phyloP scores from a whole-genome alignment of 2,888 invertebrate species.

The Mesopsocus fuscifrons region DNA sequence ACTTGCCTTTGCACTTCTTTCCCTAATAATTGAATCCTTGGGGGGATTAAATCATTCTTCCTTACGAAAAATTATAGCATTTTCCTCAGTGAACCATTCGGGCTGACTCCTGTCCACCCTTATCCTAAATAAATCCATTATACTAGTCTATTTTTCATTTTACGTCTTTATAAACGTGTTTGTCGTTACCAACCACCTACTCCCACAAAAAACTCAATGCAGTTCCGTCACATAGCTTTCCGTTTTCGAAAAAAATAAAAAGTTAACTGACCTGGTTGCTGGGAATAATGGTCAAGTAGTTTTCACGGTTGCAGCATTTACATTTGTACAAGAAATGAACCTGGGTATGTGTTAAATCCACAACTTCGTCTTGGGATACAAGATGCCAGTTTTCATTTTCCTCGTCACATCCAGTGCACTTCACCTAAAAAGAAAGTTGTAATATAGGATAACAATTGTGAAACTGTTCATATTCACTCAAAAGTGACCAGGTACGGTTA shows the following conservation, averaged over 20 bases:
- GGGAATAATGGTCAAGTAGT: too few relatives aligned
- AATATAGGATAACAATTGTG: too few relatives aligned
- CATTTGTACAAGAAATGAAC: slow-evolving; percentile 6
- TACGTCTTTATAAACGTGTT: background rate
- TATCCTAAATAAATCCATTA: slow-evolving; percentile 25
- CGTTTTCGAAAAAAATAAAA: too few relatives aligned
- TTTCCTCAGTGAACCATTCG: slow-evolving; percentile 43
- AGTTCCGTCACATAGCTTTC: too few relatives aligned
- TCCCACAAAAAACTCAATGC: too few relatives aligned
- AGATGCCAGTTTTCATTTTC: slow-evolving; percentile 3
- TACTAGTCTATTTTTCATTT: background rate
- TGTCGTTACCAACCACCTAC: too few relatives aligned
- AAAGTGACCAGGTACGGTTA: background rate
- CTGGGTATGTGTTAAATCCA: background rate
- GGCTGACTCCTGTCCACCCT: slow-evolving; percentile 33
- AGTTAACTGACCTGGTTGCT: too few relatives aligned
- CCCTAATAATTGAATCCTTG: slow-evolving; percentile 30
- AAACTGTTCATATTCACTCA: background rate
- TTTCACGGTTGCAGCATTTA: slow-evolving; percentile 7
- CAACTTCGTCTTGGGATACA: background rate
- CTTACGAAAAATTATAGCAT: slow-evolving; percentile 37
- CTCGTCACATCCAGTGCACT: slow-evolving; percentile 3
- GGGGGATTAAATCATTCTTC: slow-evolving; percentile 34
- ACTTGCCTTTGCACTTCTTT: slow-evolving; percentile 26
- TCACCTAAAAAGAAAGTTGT: too few relatives aligned